Evolutionary conservation across 2,797 vertebrate genomes (phyloP).

Genomic region (Crocidura indochinensis): DNA sequence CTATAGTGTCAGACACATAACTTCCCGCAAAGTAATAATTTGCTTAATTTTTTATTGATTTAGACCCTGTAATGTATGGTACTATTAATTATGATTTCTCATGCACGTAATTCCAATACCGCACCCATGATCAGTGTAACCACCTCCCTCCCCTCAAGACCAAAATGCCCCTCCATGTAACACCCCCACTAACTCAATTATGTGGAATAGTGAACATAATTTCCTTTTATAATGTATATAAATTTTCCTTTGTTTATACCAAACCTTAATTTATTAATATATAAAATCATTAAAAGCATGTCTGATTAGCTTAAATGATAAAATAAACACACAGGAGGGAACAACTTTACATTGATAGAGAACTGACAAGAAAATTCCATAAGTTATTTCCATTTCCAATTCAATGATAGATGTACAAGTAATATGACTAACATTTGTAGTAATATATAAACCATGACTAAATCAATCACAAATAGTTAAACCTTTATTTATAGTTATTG

Average conservation of each 20-base stretch:
- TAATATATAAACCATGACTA: constrained; percentile 70
- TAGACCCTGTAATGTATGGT: too few species aligned
- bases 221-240: constrained; percentile 48
- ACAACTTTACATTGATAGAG: constrained; percentile 64
- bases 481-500: constrained; percentile 63
- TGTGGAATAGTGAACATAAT: too few species aligned
- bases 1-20: constrained; percentile 74
- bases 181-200: too few species aligned
- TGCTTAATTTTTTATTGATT: not conserved
- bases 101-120: too few species aligned
- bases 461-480: constrained; percentile 79
- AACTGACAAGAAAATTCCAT: constrained; percentile 71
- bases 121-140: too few species aligned
- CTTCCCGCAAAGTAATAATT: constrained; percentile 70
- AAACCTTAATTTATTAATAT: constrained; percentile 82
- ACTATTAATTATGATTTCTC: too few species aligned
- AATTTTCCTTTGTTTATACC: constrained; percentile 76
- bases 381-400: constrained; percentile 73
- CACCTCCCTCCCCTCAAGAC: too few species aligned
- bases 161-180: too few species aligned
- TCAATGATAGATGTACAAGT: constrained; percentile 81
- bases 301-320: constrained; percentile 80
- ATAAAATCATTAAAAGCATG: constrained; percentile 83
- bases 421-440: constrained; percentile 56
- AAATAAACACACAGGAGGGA: constrained; percentile 76